Base-by-base conservation (phyloP, 92 coral and sea anemone genomes). In the Porites evermanni region DNA sequence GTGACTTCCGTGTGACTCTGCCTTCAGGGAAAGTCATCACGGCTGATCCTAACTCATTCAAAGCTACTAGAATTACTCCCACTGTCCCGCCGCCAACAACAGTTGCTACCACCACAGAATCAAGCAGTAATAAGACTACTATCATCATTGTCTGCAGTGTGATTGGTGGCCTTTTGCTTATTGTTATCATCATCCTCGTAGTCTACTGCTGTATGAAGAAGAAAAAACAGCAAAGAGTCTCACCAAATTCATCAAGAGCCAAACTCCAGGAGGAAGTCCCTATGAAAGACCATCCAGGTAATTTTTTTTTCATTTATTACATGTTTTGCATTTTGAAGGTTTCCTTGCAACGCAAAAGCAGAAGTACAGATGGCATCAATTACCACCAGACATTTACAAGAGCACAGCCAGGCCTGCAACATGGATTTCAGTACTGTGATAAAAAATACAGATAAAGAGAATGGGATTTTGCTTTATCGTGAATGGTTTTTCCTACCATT, bases 101-200 rank as follows among this genome's bases (percentile, higher is more conserved):
- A 1, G 56, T 64, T 13, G 38, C 91, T 9, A 54, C 81, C 11
- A 53, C 95, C 2, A 76, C 89, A 10, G 85, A 71, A 6, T 47
- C 67, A 12, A 26, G 80, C 12, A 81, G 85, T 1, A 94, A 84
- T 6, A 74, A 87, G 74, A 89, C 95, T 3, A 87, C 78, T 29
- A 75, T 91, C n/a, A 94, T 94, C 70, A 94, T 94, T 16, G 84
- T 94, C 10, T 71, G 81, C n/a, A 77, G 69, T 18, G 97, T 94
- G 74, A 81, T 89, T 70, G 88, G 94, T 4, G 90, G 83, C 12
- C 69, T 91, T 50, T 84, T 63, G 59, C 72, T 91, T 5, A 70
- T 92, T 47, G 70, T 89, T 9, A 74, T 93, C 4, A 88, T 94
- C 8, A 81, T 70, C 2, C 24, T 91, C 13, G 84, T 87, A 6